Conservation (phyloP, 2,888 invertebrate species). For the Eurytoma adleriae region DNA sequence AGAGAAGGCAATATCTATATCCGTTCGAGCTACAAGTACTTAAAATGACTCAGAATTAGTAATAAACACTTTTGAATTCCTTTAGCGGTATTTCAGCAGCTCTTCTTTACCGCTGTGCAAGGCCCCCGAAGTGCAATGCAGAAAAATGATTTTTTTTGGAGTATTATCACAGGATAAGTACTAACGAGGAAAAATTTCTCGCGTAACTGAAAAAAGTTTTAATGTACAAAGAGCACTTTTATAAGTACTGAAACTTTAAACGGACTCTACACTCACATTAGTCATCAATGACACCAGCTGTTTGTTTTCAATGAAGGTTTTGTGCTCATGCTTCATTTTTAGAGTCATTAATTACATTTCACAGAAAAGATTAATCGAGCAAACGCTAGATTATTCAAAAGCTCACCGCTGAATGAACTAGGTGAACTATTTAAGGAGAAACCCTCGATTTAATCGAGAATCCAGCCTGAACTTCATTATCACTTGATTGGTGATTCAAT, state of each 20-base stretch:
- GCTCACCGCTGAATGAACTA: neutral
- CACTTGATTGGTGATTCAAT: neutral
- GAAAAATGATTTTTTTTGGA: too few species aligned
- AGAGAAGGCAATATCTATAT: conserved; percentile 17
- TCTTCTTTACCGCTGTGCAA: neutral
- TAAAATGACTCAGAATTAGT: conserved; percentile 40
- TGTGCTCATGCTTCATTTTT: conserved; percentile 25
- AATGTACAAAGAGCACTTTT: neutral
- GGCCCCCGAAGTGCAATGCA: neutral
- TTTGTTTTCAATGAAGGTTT: conserved; percentile 37
- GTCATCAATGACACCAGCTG: conserved; percentile 52
- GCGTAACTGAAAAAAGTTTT: neutral
- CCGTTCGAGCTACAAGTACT: conserved; percentile 21
- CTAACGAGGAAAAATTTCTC: neutral
- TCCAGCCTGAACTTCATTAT: conserved; percentile 3
- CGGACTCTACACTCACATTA: conserved; percentile 50
- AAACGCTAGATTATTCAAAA: neutral
- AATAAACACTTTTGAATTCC: conserved; percentile 27
- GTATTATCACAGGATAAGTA: neutral
- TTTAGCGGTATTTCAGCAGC: conserved; percentile 1
- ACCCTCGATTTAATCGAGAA: neutral
- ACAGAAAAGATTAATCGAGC: neutral
- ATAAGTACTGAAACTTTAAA: conserved; percentile 2
- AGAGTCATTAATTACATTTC: conserved; percentile 26
- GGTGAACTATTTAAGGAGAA: neutral